Evolutionary conservation across 2,888 invertebrate species (phyloP).

Genomic region (Epinotia bilunana): DNA sequence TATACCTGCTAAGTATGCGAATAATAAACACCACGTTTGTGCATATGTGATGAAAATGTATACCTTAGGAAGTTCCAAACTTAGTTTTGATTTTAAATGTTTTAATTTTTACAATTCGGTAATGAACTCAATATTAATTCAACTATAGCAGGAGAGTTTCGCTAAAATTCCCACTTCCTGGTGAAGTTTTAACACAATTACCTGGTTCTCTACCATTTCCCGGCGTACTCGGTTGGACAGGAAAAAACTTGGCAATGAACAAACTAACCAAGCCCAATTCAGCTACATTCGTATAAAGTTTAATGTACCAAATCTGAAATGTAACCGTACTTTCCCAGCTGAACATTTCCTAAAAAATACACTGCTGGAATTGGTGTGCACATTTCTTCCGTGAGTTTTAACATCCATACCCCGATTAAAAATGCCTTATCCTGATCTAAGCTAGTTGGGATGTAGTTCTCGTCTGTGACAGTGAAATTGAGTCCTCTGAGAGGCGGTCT

Average conservation of each 20-base stretch:
- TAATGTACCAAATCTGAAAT: conserved; percentile 81
- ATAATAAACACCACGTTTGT: background rate
- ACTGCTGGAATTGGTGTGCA: conserved; percentile 18
- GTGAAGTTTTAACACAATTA: conserved; percentile 84
- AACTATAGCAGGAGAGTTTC: conserved; percentile 72
- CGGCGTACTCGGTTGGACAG: conserved; percentile 74
- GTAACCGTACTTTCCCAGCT: conserved; percentile 71
- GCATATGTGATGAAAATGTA: background rate
- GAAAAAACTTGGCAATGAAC: conserved; percentile 82
- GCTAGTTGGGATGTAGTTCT: conserved; percentile 17
- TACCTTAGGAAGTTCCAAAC: background rate
- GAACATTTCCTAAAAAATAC: conserved; percentile 50
- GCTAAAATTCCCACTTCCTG: conserved; percentile 79
- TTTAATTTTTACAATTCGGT: background rate
- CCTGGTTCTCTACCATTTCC: conserved; percentile 76
- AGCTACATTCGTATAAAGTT: conserved; percentile 80
- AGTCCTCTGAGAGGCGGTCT: conserved; percentile 50
- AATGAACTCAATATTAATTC: conserved; percentile 72
- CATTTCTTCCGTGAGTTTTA: conserved; percentile 15
- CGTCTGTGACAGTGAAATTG: conserved; percentile 12
- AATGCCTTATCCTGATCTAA: conserved; percentile 3
- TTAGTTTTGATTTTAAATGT: background rate
- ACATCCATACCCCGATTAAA: background rate
- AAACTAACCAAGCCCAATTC: conserved; percentile 82
- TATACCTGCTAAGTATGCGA: background rate